Evolutionary conservation across 2,888 invertebrate species (phyloP).

Genomic region (Sphecodes monilicornis): DNA sequence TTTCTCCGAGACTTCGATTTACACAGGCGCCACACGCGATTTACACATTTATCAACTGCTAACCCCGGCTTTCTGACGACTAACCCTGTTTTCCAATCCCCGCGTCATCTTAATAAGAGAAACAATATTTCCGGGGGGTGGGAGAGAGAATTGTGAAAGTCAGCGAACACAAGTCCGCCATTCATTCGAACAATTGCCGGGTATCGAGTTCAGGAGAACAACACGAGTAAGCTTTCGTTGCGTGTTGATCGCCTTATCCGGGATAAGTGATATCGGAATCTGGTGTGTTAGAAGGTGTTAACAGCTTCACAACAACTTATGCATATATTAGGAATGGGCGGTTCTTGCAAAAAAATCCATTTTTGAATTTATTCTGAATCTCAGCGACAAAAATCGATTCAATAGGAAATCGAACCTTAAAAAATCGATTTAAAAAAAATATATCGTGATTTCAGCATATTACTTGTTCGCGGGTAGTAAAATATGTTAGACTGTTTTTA

Average conservation of each 20-base stretch:
- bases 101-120: conserved; percentile 68
- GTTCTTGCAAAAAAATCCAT: too few species aligned
- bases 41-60: conserved; percentile 63
- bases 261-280: neutral
- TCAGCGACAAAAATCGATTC: too few species aligned
- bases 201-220: neutral
- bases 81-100: conserved; percentile 61
- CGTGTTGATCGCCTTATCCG: neutral
- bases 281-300: neutral
- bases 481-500: too few species aligned
- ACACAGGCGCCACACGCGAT: conserved; percentile 66
- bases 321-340: too few species aligned
- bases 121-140: conserved; percentile 52
- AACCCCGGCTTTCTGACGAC: conserved; percentile 43
- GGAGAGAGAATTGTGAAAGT: neutral
- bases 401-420: too few species aligned
- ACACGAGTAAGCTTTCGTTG: conserved; percentile 19
- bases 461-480: too few species aligned
- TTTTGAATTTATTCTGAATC: too few species aligned
- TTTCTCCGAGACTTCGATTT: conserved; percentile 63
- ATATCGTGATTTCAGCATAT: too few species aligned
- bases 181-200: neutral
- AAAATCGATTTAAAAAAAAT: too few species aligned
- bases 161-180: neutral
- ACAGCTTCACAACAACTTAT: neutral